Base-by-base conservation (phyloP, 2,113 vertebrate genomes). In the Pipa parva region DNA sequence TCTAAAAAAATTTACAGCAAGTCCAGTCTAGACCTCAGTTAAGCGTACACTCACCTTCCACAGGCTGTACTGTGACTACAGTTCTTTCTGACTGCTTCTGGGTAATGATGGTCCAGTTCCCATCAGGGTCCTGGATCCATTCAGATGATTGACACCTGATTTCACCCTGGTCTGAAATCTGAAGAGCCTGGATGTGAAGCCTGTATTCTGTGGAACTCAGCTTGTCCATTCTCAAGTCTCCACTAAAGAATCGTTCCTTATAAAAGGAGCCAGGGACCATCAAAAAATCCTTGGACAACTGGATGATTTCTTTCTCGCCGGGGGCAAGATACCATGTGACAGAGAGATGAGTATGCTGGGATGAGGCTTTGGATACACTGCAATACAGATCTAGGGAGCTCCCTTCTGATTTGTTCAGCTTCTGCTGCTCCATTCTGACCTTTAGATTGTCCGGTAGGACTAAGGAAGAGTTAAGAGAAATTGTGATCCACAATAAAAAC, bases 111-210 rank as follows among this genome's bases (percentile, higher is more conserved):
- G 86, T 87, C 95, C 96, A 99, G 0, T 75, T 87, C 39, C 75
- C 58, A 59, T 94, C 91, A 0, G 92, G 91, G 64, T 99, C 94
- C 78, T 93, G 88, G 50, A 96, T 93, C 94, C 93, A 97, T 61
- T 98, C 93, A 0, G 74, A 71, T 2, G 85, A 90, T 56, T 85
- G 79, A 4, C 94, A 97, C 81, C 87, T 91, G 63, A 96, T 71
- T 31, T 73, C 72, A 0, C 94, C 94, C 55, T 78, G 76, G 71
- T 97, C 95, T 0, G 88, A 86, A 1, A 48, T 63, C 79, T 83
- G 72, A 15, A 87, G 57, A 3, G 60, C 76, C 26, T 13, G 1
- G 0, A 97, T 63, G 37, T 67, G 74, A 15, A 99, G 82, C 64
- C 71, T 90, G 80, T 91, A 97, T 0, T 59, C 78, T 9, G 79